Evolutionary conservation across 2,797 vertebrate genomes (phyloP).

Genomic region (Tokudaia muenninki): DNA sequence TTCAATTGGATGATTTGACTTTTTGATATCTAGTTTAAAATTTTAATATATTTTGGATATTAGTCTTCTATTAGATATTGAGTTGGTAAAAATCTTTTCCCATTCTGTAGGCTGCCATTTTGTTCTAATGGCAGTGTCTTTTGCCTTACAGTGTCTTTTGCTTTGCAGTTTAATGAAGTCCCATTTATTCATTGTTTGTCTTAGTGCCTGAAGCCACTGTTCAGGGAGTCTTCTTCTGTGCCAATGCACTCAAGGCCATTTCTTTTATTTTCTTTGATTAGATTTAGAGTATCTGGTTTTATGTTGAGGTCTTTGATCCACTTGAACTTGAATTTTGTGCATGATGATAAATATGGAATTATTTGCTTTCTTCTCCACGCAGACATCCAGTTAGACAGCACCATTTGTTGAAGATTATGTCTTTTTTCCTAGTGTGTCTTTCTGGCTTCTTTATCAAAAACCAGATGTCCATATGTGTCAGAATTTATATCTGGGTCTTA

Average conservation of each 20-base stretch:
- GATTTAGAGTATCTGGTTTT: neutral
- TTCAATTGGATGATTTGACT: too few relatives aligned
- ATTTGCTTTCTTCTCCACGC: neutral
- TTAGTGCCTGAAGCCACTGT: neutral
- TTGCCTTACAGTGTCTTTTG: neutral
- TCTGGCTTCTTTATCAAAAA: neutral
- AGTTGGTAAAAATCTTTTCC: neutral
- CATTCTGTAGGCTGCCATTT: neutral
- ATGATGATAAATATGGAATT: neutral
- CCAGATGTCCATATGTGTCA: neutral
- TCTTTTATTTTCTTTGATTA: neutral
- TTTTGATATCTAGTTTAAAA: too few relatives aligned
- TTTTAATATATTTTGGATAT: neutral
- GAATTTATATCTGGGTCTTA: neutral
- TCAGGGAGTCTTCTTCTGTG: neutral
- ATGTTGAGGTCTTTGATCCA: neutral
- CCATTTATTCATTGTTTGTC: neutral
- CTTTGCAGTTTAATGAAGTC: neutral
- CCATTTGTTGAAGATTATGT: neutral
- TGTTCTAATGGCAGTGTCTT: neutral
- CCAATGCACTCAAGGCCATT: neutral
- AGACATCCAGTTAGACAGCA: neutral
- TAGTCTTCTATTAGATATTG: neutral
- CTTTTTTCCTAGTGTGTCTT: neutral
- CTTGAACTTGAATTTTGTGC: neutral